These are phyloP conservation scores for Actias luna DNA, from an alignment of 2,888 invertebrate species.

Conservation along the genomic window DNA sequence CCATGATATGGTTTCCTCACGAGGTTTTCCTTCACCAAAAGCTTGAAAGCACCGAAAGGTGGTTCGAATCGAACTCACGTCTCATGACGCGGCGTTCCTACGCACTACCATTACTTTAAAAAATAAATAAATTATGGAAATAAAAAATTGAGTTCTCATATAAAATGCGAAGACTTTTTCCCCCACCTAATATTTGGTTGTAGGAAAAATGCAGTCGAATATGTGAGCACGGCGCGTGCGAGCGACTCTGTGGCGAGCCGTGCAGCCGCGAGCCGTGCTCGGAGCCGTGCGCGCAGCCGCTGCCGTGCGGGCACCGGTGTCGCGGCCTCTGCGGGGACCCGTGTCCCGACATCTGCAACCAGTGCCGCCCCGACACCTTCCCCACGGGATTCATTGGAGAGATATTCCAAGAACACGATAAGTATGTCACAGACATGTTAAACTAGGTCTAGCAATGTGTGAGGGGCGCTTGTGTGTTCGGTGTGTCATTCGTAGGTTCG, in stretches of 20 bases:
- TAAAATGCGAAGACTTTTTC: no score
- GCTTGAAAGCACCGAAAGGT: no score
- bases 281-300: slow-evolving; percentile 53
- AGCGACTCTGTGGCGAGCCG: slow-evolving; percentile 63
- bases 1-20: no score
- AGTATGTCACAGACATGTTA: slow-evolving; percentile 48
- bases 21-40: no score
- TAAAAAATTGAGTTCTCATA: no score
- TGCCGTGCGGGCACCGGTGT: slow-evolving; percentile 83
- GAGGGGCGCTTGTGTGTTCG: no score
- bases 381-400: slow-evolving; percentile 63
- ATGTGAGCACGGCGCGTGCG: slow-evolving; percentile 77
- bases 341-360: slow-evolving; percentile 82
- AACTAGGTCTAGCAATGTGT: no score
- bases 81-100: no score
- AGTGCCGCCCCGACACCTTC: slow-evolving; percentile 78
- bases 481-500: no score
- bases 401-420: slow-evolving; percentile 72
- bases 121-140: no score
- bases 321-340: slow-evolving; percentile 88
- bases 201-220: slow-evolving; percentile 64
- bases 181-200: neutral
- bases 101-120: no score
- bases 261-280: slow-evolving; percentile 72
- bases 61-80: no score